Percentiles rank a stretch among this genome's conserved stretches.
These are phyloP conservation scores for Scartelaos histophorus DNA, from an alignment of 2,113 vertebrate species.

Conservation along the genomic window DNA sequence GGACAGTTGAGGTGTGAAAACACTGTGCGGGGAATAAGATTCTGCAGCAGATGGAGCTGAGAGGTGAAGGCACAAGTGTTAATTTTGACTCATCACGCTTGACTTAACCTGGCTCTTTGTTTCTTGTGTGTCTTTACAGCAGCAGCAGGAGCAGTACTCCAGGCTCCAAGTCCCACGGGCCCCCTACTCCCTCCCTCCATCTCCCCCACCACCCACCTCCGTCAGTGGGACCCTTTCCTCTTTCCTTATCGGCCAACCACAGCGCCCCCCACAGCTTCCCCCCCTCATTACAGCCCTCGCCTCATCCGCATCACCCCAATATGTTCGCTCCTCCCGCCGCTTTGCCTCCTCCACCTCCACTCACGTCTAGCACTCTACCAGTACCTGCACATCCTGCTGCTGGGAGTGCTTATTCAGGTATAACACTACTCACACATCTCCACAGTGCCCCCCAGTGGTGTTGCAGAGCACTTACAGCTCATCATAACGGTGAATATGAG, in stretches of 20 bases:
- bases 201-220: constrained; percentile 82
- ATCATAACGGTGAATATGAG: not conserved
- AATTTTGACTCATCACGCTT: constrained; percentile 52
- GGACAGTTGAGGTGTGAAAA: constrained; percentile 63
- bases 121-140: constrained; percentile 68
- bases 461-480: constrained; percentile 1
- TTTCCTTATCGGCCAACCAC: constrained; percentile 84
- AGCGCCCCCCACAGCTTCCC: constrained; percentile 88
- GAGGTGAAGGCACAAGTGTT: constrained; percentile 57
- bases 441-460: constrained; percentile 27
- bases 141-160: constrained; percentile 96
- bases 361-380: constrained; percentile 93
- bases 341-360: constrained; percentile 93
- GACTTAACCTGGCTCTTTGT: constrained; percentile 43
- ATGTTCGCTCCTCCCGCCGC: constrained; percentile 98
- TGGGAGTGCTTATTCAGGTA: constrained; percentile 94
- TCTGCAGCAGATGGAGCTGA: constrained; percentile 58
- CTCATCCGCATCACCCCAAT: constrained; percentile 95
- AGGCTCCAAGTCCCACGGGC: constrained; percentile 86
- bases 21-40: constrained; percentile 44
- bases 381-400: constrained; percentile 93
- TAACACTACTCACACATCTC: constrained; percentile 22
- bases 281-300: constrained; percentile 86
- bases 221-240: constrained; percentile 80
- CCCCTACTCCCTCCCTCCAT: constrained; percentile 75